Percentiles rank a stretch among this genome's conserved stretches.
Conservation (phyloP, 2,888 invertebrate genomes). For the Nomada goodeniana region DNA sequence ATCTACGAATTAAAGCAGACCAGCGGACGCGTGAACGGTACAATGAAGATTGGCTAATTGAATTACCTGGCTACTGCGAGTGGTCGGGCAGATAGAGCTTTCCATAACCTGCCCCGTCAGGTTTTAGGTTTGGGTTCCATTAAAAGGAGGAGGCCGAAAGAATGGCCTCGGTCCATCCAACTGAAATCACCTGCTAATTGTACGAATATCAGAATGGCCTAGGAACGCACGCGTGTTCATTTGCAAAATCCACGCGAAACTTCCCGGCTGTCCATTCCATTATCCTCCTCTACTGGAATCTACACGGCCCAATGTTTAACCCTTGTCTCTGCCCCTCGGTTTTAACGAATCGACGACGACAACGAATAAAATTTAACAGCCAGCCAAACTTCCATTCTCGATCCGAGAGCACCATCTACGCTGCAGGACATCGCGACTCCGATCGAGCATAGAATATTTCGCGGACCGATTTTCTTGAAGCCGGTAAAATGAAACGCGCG, state of each 20-base stretch:
- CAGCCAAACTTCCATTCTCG: background rate
- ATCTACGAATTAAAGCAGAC: constrained; percentile 40
- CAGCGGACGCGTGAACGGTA: constrained; percentile 41
- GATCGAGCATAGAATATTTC: background rate
- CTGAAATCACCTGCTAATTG: constrained; percentile 57
- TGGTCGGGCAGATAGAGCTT: constrained; percentile 22
- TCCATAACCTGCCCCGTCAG: constrained; percentile 17
- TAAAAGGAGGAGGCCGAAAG: constrained; percentile 44
- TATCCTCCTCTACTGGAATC: background rate
- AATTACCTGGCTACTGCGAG: constrained; percentile 34
- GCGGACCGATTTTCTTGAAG: background rate
- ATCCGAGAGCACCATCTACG: background rate
- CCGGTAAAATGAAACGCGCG: background rate
- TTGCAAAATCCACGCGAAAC: constrained; percentile 10
- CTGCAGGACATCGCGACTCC: background rate
- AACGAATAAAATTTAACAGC: background rate
- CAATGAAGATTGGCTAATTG: constrained; percentile 59
- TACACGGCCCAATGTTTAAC: background rate
- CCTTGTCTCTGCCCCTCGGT: too few species aligned
- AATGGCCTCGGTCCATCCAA: constrained; percentile 20
- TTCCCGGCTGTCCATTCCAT: constrained; percentile 1
- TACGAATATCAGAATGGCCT: constrained; percentile 37
- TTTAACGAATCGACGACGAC: background rate
- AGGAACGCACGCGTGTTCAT: background rate
- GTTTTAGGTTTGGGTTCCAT: constrained; percentile 36